These are phyloP conservation scores for Tympanoctomys barrerae DNA, from an alignment of 2,797 vertebrate genomes.

Conservation along the genomic window DNA sequence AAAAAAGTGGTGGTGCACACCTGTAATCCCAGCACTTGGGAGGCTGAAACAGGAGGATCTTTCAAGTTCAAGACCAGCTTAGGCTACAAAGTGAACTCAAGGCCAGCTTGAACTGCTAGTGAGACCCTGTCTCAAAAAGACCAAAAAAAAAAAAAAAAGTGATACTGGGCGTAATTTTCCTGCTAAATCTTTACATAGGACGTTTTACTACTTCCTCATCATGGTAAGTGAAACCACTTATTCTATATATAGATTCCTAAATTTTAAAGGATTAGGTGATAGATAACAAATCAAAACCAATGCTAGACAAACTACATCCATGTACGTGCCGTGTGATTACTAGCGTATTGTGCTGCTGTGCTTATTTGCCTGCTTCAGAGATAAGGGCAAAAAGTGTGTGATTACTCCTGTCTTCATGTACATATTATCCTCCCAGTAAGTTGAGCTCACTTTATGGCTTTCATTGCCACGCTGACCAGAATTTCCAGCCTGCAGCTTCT, in stretches of 20 bases:
- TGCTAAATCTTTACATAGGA: slow-evolving; percentile 41
- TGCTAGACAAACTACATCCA: background rate
- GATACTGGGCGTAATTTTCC: background rate
- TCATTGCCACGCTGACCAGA: background rate
- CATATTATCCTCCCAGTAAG: background rate
- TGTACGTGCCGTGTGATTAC: background rate
- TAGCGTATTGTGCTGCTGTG: background rate
- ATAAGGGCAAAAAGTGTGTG: background rate
- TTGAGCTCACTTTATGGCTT: background rate
- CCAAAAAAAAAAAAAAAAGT: too few species aligned
- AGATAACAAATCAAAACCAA: background rate
- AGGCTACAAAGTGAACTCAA: too few species aligned
- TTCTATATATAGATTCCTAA: background rate
- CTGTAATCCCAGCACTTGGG: too few species aligned
- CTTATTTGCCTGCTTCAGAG: background rate
- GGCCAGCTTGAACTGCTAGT: too few species aligned
- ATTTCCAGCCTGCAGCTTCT: background rate
- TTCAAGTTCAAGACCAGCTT: too few species aligned
- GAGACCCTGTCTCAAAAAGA: too few species aligned
- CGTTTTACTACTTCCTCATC: slow-evolving; percentile 42
- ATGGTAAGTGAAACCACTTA: slow-evolving; percentile 4
- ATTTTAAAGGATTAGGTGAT: slow-evolving; percentile 12
- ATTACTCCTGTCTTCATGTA: background rate
- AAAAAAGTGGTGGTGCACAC: background rate
- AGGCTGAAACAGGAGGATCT: too few species aligned